Percentiles rank a stretch among this genome's conserved stretches.
Evolutionary conservation across 2,113 vertebrate genomes (phyloP).

Genomic region (Rousettus leschenaultii): DNA sequence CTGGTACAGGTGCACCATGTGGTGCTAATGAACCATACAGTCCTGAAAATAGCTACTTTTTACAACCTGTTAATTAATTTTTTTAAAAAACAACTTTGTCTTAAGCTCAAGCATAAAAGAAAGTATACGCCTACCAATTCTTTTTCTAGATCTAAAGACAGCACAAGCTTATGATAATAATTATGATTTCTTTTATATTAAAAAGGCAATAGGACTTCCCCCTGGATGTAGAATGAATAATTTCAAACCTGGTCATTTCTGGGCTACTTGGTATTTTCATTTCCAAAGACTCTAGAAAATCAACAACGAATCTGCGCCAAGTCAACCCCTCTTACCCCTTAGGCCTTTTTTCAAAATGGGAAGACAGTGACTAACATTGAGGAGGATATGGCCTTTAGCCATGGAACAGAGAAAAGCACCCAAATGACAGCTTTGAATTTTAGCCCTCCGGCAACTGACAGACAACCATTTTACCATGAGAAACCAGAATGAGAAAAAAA

Average conservation of each 20-base stretch:
- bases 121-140: not conserved
- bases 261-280: not conserved
- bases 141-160: not conserved
- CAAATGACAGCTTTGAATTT: not conserved
- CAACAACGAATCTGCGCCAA: not conserved
- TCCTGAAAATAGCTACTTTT: not conserved
- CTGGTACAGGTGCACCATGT: not conserved
- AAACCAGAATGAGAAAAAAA: not conserved
- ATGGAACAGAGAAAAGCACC: not conserved
- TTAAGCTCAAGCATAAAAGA: slow-evolving; percentile 13
- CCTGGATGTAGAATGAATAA: not conserved
- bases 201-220: not conserved
- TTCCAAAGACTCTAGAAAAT: not conserved
- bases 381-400: not conserved
- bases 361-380: not conserved
- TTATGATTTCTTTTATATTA: not conserved
- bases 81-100: not conserved
- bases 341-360: not conserved
- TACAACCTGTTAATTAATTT: not conserved
- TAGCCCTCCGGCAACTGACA: not conserved
- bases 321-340: not conserved
- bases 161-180: not conserved
- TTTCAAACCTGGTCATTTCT: not conserved
- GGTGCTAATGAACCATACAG: not conserved
- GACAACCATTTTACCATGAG: not conserved